Evolutionary conservation across 2,888 invertebrate genomes (phyloP).

Genomic region (Cheilosia impressa): DNA sequence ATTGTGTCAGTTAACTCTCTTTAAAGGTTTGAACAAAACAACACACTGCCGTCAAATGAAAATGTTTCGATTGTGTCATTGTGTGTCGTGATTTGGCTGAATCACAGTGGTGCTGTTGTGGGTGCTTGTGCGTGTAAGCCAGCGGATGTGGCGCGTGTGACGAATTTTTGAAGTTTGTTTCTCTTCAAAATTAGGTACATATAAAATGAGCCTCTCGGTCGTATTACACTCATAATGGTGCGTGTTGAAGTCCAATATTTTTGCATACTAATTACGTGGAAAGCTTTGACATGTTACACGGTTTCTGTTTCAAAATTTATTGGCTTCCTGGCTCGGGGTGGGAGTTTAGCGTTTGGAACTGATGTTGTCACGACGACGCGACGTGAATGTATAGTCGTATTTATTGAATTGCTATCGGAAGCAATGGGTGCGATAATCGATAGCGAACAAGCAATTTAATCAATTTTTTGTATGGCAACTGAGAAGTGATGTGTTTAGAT

Average conservation of each 20-base stretch:
- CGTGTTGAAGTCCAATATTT: slow-evolving; percentile 61
- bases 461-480: neutral
- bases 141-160: slow-evolving; percentile 62
- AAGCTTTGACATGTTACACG: slow-evolving; percentile 60
- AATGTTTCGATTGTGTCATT: slow-evolving; percentile 38
- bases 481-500: neutral
- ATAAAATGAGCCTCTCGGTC: slow-evolving; percentile 12
- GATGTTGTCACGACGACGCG: slow-evolving; percentile 20
- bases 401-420: slow-evolving; percentile 24
- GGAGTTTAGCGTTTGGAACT: slow-evolving; percentile 4
- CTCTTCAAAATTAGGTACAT: slow-evolving; percentile 18
- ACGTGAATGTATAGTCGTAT: neutral
- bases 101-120: neutral
- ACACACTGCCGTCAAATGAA: slow-evolving; percentile 26
- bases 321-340: slow-evolving; percentile 21
- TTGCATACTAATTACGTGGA: slow-evolving; percentile 59
- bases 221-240: slow-evolving; percentile 35
- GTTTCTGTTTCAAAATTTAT: slow-evolving; percentile 54
- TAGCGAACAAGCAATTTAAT: slow-evolving; percentile 3
- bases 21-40: slow-evolving; percentile 12
- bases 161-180: slow-evolving; percentile 49
- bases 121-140: slow-evolving; percentile 62
- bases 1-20: slow-evolving; percentile 57
- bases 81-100: slow-evolving; percentile 48
- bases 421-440: slow-evolving; percentile 8